These are phyloP conservation scores for Melipona quadrifasciata DNA, from an alignment of 1,140 invertebrate genomes.

Conservation along the genomic window DNA sequence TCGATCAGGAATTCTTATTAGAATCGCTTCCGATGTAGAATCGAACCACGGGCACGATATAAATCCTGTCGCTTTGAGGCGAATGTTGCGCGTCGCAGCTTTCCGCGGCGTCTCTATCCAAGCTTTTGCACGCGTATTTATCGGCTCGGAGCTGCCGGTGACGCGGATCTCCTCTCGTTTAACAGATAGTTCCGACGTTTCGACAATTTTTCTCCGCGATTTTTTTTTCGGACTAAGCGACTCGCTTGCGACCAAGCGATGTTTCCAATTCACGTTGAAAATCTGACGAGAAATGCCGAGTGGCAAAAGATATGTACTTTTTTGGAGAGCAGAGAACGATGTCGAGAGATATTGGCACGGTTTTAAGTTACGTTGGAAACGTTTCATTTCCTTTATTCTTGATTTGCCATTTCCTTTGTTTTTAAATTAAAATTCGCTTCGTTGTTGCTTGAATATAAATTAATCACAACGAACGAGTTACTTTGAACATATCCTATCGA, in stretches of 20 bases:
- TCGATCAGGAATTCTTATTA: slow-evolving; percentile 35
- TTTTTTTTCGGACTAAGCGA: too few species aligned
- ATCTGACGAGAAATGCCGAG: background rate
- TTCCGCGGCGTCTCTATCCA: background rate
- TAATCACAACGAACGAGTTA: too few species aligned
- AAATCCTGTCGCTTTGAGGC: slow-evolving; percentile 9
- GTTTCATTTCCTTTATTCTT: too few species aligned
- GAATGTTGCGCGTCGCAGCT: background rate
- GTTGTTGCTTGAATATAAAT: too few species aligned
- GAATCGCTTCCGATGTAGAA: background rate
- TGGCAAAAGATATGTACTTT: background rate
- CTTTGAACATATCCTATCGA: too few species aligned
- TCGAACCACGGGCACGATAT: slow-evolving; percentile 1
- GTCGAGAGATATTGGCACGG: background rate
- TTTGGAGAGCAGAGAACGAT: background rate
- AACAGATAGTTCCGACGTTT: background rate
- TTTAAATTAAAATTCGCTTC: too few species aligned
- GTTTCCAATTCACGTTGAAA: background rate
- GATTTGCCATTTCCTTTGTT: too few species aligned
- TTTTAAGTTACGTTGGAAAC: too few species aligned
- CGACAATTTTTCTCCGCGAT: background rate
- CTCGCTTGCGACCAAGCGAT: background rate
- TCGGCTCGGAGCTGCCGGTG: background rate
- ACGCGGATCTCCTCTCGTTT: background rate
- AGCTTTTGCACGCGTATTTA: background rate